Conservation (phyloP, 2,797 vertebrate genomes). For the Apogon talboti region DNA sequence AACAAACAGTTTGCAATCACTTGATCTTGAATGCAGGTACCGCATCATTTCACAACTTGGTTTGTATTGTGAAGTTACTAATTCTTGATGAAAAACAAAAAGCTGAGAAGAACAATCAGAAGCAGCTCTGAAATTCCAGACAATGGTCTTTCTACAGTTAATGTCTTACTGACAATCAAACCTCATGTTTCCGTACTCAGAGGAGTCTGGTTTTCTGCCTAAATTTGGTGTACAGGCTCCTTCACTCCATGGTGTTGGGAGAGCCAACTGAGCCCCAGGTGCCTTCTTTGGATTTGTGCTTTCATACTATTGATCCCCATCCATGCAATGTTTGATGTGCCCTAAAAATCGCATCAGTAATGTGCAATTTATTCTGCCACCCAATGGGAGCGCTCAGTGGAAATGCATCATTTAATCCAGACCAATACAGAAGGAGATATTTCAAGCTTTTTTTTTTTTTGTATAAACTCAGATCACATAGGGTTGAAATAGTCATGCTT, state of each 20-base stretch:
- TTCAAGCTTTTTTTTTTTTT: conserved; percentile 22
- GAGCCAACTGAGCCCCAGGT: conserved; percentile 62
- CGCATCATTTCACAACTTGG: conserved; percentile 58
- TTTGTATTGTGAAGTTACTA: conserved; percentile 52
- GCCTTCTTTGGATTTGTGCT: conserved; percentile 86
- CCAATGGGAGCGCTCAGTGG: conserved; percentile 36
- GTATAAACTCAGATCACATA: conserved; percentile 50
- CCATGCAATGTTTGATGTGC: conserved; percentile 59
- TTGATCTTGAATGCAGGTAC: conserved; percentile 65
- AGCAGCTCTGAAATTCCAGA: conserved; percentile 58
- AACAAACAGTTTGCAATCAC: conserved; percentile 64
- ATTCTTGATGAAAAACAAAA: conserved; percentile 50
- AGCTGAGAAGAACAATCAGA: conserved; percentile 62
- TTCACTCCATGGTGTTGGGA: conserved; percentile 42
- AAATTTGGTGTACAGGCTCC: conserved; percentile 66
- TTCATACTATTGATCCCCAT: conserved; percentile 71
- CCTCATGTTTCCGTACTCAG: conserved; percentile 43
- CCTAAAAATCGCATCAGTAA: conserved; percentile 58
- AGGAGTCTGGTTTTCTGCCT: conserved; percentile 43
- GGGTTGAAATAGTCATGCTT: conserved; percentile 61
- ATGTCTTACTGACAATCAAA: conserved; percentile 74
- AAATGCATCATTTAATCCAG: conserved; percentile 44
- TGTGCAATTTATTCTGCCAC: conserved; percentile 66
- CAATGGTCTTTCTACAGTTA: conserved; percentile 74
- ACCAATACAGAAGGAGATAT: conserved; percentile 41